Conservation (phyloP, 2,113 vertebrate genomes). For the Poecilia latipinna region DNA sequence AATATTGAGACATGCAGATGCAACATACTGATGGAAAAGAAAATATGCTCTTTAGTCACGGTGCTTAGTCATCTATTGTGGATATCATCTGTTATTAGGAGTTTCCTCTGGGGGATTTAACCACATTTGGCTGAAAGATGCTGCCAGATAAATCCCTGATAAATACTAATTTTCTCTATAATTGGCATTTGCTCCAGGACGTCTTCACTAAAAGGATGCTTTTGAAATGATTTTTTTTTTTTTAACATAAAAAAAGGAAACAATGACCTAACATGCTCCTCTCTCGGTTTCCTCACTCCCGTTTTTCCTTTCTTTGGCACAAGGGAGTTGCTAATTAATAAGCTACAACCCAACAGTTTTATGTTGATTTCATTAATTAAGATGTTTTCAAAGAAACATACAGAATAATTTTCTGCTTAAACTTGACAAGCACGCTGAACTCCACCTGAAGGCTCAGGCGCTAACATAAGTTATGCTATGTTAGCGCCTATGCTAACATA, state of each 20-base stretch:
- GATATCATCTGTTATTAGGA: constrained; percentile 65
- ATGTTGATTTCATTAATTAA: neutral
- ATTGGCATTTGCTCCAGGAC: constrained; percentile 29
- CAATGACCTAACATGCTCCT: constrained; percentile 1
- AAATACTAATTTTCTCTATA: constrained; percentile 40
- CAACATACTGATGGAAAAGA: constrained; percentile 44
- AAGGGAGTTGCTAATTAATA: neutral
- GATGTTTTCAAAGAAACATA: neutral
- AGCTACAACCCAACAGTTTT: neutral
- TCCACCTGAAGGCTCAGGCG: no score
- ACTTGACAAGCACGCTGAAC: neutral
- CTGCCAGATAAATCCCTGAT: constrained; percentile 50
- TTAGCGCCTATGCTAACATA: no score
- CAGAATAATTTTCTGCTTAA: neutral
- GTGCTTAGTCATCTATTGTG: constrained; percentile 41
- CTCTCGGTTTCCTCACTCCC: neutral
- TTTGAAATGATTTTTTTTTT: constrained; percentile 1
- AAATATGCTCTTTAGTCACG: constrained; percentile 58
- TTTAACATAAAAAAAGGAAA: constrained; percentile 1
- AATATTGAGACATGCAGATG: constrained; percentile 43
- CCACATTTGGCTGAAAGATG: constrained; percentile 48
- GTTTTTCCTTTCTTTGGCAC: neutral
- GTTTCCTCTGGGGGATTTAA: constrained; percentile 42
- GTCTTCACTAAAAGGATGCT: constrained; percentile 4
- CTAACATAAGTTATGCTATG: no score